A percentile compares a stretch with the other conserved stretches of the same genome.
phyloP scores from a whole-genome alignment of 2,797 vertebrate species.

The Semotilus atromaculatus region DNA sequence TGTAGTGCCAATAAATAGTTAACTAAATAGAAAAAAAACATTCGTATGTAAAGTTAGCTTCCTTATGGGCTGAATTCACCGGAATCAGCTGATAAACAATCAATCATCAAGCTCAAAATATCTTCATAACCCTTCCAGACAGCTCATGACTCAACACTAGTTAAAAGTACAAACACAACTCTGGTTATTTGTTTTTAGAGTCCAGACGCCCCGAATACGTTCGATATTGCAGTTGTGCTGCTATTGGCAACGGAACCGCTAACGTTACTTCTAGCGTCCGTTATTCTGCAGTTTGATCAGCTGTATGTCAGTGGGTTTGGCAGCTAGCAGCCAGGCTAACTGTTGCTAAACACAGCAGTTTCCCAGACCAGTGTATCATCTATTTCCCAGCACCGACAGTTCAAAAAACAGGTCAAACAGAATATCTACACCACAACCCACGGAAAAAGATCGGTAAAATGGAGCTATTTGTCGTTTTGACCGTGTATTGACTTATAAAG shows the following conservation, averaged over 20 bases:
- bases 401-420: not conserved
- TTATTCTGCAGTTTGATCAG: slow-evolving; percentile 15
- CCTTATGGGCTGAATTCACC: not conserved
- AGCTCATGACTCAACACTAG: slow-evolving; percentile 14
- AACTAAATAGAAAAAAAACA: not conserved
- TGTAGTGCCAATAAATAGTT: not conserved
- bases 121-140: not conserved
- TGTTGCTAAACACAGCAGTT: slow-evolving; percentile 16
- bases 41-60: not conserved
- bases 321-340: slow-evolving; percentile 13
- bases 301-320: not conserved
- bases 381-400: not conserved
- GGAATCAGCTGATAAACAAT: not conserved
- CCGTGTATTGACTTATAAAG: slow-evolving; percentile 20
- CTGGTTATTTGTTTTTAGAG: not conserved
- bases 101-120: not conserved
- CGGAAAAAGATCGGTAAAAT: not conserved
- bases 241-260: not conserved
- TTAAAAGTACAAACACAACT: not conserved
- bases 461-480: not conserved
- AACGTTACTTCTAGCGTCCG: not conserved
- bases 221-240: not conserved
- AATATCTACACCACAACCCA: not conserved
- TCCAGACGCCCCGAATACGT: not conserved
- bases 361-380: not conserved